phyloP scores from a whole-genome alignment of 2,888 invertebrate genomes.

The Meliscaeva auricollis region DNA sequence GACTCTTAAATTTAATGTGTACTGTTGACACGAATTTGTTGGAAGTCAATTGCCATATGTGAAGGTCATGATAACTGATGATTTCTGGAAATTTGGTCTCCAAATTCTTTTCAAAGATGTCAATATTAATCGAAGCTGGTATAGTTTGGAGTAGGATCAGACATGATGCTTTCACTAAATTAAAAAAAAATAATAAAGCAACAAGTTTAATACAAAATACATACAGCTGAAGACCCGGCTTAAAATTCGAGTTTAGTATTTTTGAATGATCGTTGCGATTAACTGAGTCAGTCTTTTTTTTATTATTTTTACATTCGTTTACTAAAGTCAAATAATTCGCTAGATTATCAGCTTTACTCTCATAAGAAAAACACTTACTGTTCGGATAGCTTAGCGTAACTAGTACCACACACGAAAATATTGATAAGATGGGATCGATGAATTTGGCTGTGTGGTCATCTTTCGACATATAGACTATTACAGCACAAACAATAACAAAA shows the following conservation, averaged over 20 bases:
- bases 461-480: conserved; percentile 86
- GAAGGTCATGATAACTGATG: conserved; percentile 93
- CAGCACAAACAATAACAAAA: conserved; percentile 89
- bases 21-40: conserved; percentile 93
- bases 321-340: too few species aligned
- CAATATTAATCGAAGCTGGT: conserved; percentile 93
- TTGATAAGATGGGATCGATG: conserved; percentile 90
- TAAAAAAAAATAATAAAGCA: conserved; percentile 77
- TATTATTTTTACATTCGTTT: too few species aligned
- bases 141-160: conserved; percentile 96
- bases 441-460: conserved; percentile 88
- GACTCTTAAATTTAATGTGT: conserved; percentile 90
- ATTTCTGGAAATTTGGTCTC: conserved; percentile 88
- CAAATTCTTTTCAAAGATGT: conserved; percentile 88
- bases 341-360: not conserved
- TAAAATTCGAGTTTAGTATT: too few species aligned
- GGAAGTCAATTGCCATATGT: conserved; percentile 94
- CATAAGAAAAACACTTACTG: conserved; percentile 86
- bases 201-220: too few species aligned
- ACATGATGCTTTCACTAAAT: conserved; percentile 94
- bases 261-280: too few species aligned
- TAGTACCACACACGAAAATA: conserved; percentile 89
- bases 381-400: conserved; percentile 92
- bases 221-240: too few species aligned
- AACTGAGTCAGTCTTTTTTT: too few species aligned